These are phyloP conservation scores for Melanotaenia boesemani DNA, from an alignment of 2,797 vertebrate species.

Conservation along the genomic window DNA sequence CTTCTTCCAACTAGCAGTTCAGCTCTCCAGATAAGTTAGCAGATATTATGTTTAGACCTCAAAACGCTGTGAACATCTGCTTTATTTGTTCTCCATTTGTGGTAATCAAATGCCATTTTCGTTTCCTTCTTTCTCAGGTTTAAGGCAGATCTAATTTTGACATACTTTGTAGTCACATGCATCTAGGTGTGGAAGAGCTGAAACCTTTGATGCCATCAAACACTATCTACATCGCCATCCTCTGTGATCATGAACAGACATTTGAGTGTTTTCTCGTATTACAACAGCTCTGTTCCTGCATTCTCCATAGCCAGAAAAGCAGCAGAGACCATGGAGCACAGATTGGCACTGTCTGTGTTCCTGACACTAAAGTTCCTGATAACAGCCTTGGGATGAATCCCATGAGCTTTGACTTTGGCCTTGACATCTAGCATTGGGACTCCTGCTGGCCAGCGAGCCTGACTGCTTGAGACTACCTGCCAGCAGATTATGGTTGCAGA, in stretches of 20 bases:
- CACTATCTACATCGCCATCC: slow-evolving; percentile 58
- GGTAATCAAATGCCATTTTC: not conserved
- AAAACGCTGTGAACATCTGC: not conserved
- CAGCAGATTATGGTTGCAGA: slow-evolving; percentile 68
- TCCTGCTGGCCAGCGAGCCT: slow-evolving; percentile 38
- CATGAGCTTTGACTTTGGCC: slow-evolving; percentile 68
- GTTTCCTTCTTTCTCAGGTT: slow-evolving; percentile 37
- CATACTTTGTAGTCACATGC: slow-evolving; percentile 66
- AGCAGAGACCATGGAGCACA: slow-evolving; percentile 12
- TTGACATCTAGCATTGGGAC: slow-evolving; percentile 40
- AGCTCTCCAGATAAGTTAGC: slow-evolving; percentile 59
- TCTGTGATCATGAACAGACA: slow-evolving; percentile 43
- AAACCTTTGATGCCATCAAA: slow-evolving; percentile 53
- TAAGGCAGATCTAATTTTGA: slow-evolving; percentile 48
- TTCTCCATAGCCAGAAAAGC: slow-evolving; percentile 37
- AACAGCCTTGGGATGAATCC: slow-evolving; percentile 59
- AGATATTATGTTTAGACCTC: not conserved
- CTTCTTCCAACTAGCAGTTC: slow-evolving; percentile 61
- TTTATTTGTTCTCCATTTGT: not conserved
- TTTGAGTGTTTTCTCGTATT: slow-evolving; percentile 69
- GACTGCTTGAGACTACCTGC: slow-evolving; percentile 56
- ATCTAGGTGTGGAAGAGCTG: slow-evolving; percentile 48
- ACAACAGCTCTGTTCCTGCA: slow-evolving; percentile 49
- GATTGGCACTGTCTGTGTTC: slow-evolving; percentile 23
- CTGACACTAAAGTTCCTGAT: slow-evolving; percentile 16